Evolutionary conservation across 2,113 vertebrate genomes (phyloP), one percentile per base, ranked within the genome.

Genomic region (Callocephalon fimbriatum): DNA sequence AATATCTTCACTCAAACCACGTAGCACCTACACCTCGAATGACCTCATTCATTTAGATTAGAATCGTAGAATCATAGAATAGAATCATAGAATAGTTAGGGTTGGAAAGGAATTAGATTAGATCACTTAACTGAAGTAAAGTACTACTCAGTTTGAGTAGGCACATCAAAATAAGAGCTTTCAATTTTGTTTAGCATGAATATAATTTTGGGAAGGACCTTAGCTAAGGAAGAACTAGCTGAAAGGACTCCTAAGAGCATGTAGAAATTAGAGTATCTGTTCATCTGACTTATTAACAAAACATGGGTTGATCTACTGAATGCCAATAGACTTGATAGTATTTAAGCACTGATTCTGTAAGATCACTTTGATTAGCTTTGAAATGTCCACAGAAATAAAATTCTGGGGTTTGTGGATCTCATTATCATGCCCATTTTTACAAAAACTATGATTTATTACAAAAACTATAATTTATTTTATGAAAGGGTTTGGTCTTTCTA

Each of bases 181-280:
- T 76, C 86, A 95, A 61, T 63, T 83, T 54, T 54, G 14, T 54
- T 67, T 67, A 85, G 96, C 89, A 81, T 42, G 0, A 74, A 78
- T 62, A 58, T 74, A 70, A 95, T 93, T 94, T 92, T 88, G 76
- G 89, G 81, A 92, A 95, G 76, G 50, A 71, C 47, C 50, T 77
- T 42, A 66, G 50, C 53, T 67, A 84, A 80, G 58, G 40, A 65
- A 93, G 51, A 88, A 21, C 9, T 68, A 83, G 40, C 50, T 91
- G 37, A 77, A 95, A 71, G 44, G 48, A 81, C 21, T 84, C 48
- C 35, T 81, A 91, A 47, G 21, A 87, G 47, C 50, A 81, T 31
- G 35, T 1, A 82, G 48, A 86, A 92, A 90, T 79, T 53, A 76
- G 14, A 80, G 9, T 40, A 59, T 56, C 61, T 72, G 21, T 85